phyloP scores from a whole-genome alignment of 1,140 invertebrate species.

The Drosophila santomea region DNA sequence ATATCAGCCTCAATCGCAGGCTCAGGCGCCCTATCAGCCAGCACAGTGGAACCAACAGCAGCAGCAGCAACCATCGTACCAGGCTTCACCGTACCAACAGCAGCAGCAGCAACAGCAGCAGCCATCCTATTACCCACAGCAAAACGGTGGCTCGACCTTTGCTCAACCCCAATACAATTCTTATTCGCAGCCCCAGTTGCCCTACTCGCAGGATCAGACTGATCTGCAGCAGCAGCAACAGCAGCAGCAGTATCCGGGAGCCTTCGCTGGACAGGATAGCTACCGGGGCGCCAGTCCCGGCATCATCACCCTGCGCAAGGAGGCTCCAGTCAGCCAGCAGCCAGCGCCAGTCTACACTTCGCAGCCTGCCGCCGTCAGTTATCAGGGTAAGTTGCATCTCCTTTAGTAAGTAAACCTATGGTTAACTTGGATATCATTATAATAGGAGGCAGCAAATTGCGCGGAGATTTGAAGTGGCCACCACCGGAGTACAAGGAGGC shows the following conservation, averaged over 20 bases:
- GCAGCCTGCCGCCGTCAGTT: conserved; percentile 89
- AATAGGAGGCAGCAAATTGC: conserved; percentile 90
- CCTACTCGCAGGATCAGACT: conserved; percentile 73
- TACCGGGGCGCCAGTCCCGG: conserved; percentile 84
- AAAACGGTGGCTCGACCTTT: conserved; percentile 71
- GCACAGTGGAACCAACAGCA: conserved; percentile 63
- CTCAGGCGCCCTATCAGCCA: conserved; percentile 39
- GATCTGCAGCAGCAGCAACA: conserved; percentile 74
- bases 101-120: conserved; percentile 55
- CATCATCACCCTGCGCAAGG: conserved; percentile 89
- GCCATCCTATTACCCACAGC: conserved; percentile 63
- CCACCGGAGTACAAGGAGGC: conserved; percentile 90
- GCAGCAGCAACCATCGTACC: conserved; percentile 51
- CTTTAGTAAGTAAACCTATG: background rate
- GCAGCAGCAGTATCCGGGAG: conserved; percentile 39
- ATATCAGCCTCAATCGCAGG: conserved; percentile 53
- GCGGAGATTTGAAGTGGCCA: conserved; percentile 94
- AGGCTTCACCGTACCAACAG: conserved; percentile 61
- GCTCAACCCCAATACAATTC: conserved; percentile 83
- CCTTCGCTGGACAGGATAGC: conserved; percentile 50
- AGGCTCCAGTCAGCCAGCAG: conserved; percentile 90
- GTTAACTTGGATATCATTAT: no score
- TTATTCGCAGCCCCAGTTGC: conserved; percentile 79
- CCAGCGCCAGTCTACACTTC: conserved; percentile 88
- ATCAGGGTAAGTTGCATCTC: conserved; percentile 85